These are phyloP conservation scores for Ditula angustiorana DNA, from an alignment of 2,888 invertebrate genomes.

Conservation along the genomic window DNA sequence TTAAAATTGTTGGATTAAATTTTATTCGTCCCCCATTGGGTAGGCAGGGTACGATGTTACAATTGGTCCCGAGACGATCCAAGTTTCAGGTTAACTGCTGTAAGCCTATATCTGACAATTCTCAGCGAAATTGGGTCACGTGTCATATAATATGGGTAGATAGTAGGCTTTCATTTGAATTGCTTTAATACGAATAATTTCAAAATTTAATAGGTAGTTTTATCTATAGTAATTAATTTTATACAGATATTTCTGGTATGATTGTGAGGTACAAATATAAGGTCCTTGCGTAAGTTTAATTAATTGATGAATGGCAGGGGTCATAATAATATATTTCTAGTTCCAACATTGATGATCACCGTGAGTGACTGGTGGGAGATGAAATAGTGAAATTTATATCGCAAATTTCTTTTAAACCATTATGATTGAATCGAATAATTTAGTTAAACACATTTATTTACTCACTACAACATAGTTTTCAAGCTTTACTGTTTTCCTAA, in stretches of 20 bases:
- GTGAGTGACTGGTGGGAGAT: too few species aligned
- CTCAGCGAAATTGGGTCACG: conserved; percentile 65
- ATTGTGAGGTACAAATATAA: too few species aligned
- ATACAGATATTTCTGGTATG: neutral
- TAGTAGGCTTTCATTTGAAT: conserved; percentile 22
- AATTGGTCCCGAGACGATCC: conserved; percentile 74
- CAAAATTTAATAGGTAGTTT: neutral
- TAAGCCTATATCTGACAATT: conserved; percentile 56
- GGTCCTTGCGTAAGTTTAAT: too few species aligned
- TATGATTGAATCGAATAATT: too few species aligned
- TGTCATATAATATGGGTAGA: conserved; percentile 43
- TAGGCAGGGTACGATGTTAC: conserved; percentile 56
- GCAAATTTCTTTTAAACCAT: too few species aligned
- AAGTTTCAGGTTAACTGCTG: conserved; percentile 70
- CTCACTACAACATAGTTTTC: too few species aligned
- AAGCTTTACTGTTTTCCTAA: too few species aligned
- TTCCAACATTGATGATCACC: too few species aligned
- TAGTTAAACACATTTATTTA: too few species aligned
- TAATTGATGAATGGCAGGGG: too few species aligned
- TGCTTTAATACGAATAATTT: neutral
- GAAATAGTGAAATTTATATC: too few species aligned
- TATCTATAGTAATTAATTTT: neutral
- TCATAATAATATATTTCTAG: too few species aligned
- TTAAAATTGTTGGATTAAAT: conserved; percentile 81
- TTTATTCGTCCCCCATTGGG: conserved; percentile 69